phyloP scores from a whole-genome alignment of 2,888 invertebrate species.

The Abrostola triplasia region DNA sequence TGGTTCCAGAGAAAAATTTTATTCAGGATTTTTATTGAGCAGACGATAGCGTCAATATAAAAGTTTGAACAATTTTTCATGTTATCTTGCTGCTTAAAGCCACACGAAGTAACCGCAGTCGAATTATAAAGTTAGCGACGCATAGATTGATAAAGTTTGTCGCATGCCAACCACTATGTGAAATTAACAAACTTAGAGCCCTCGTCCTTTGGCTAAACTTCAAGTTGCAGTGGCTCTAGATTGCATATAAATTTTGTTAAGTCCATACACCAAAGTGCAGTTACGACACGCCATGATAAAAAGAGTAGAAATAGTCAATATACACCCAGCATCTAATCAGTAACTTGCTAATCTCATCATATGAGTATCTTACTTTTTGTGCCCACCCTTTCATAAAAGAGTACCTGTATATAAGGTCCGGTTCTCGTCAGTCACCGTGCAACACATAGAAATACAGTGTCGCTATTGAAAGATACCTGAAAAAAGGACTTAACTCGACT shows the following conservation, averaged over 20 bases:
- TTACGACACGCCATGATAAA: conserved; percentile 5
- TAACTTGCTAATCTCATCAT: too few relatives aligned
- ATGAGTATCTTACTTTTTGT: too few relatives aligned
- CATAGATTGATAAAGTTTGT: conserved; percentile 82
- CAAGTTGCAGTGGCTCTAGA: conserved; percentile 60
- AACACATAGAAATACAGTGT: too few relatives aligned
- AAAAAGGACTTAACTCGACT: too few relatives aligned
- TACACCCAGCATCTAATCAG: too few relatives aligned
- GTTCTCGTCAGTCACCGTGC: too few relatives aligned
- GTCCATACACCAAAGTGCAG: conserved; percentile 53
- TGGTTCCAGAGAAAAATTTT: conserved; percentile 25
- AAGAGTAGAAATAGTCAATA: too few relatives aligned
- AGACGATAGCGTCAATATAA: not conserved
- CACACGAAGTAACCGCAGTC: conserved; percentile 35
- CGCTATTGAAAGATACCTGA: too few relatives aligned
- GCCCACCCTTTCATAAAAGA: too few relatives aligned
- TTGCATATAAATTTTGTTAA: conserved; percentile 72
- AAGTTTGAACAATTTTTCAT: conserved; percentile 1
- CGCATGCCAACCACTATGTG: conserved; percentile 76
- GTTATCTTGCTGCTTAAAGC: conserved; percentile 22
- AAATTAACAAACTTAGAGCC: conserved; percentile 82
- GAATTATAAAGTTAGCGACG: conserved; percentile 69
- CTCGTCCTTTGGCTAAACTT: conserved; percentile 71
- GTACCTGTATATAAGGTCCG: too few relatives aligned
- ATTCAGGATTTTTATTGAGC: conserved; percentile 9